Percentiles rank a stretch among this genome's conserved stretches.
Conservation (phyloP, 2,113 vertebrate genomes). For the Paradisaea rubra region DNA sequence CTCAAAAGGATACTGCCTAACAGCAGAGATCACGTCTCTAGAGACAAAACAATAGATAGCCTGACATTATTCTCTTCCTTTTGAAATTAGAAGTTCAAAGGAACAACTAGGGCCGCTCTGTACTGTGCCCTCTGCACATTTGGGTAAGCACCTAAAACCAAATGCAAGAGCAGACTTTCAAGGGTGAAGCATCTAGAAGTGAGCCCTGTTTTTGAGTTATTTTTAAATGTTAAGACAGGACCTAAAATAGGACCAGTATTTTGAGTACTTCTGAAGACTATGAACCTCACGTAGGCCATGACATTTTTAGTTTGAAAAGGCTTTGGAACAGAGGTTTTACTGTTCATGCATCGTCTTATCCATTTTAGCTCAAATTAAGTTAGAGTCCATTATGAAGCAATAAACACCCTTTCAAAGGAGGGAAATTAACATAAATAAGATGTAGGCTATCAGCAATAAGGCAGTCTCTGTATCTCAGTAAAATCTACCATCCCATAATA, state of each 20-base stretch:
- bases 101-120: neutral
- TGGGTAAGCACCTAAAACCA: neutral
- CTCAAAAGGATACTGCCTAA: neutral
- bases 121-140: neutral
- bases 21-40: neutral
- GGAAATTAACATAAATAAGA: neutral
- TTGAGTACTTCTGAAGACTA: slow-evolving; percentile 3
- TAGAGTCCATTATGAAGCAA: neutral
- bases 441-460: neutral
- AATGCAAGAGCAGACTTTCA: neutral
- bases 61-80: neutral
- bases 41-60: neutral
- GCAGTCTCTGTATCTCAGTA: neutral
- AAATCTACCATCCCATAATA: neutral
- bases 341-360: neutral
- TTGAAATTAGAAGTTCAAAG: neutral
- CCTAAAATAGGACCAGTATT: slow-evolving; percentile 21
- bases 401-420: neutral
- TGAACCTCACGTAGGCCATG: neutral
- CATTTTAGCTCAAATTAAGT: neutral
- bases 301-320: neutral
- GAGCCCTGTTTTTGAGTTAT: neutral
- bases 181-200: neutral
- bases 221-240: slow-evolving; percentile 35
- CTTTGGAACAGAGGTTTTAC: neutral